Evolutionary conservation across 2,888 invertebrate genomes (phyloP).

Genomic region (Drepanosiphum platanoidis): DNA sequence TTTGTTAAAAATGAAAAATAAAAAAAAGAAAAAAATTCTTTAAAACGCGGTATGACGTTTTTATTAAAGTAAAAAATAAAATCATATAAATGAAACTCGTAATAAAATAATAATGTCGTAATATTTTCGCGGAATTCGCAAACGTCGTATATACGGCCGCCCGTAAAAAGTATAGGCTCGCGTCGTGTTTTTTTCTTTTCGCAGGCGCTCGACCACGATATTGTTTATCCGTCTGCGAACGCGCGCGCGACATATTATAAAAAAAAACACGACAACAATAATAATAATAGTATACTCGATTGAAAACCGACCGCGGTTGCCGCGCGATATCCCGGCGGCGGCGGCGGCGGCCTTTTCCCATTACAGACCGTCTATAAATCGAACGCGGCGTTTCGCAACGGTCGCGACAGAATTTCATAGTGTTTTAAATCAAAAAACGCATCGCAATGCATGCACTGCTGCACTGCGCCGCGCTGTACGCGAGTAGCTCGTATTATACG

Average conservation of each 20-base stretch:
- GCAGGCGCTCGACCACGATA: neutral
- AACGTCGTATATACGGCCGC: no score
- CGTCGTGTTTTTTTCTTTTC: neutral
- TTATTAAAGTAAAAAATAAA: neutral
- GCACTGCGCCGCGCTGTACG: conserved; percentile 16
- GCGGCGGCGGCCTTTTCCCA: neutral
- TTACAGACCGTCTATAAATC: neutral
- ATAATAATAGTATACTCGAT: neutral
- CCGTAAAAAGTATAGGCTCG: no score
- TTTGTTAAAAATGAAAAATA: no score
- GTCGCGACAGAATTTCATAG: conserved; percentile 15
- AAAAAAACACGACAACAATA: no score
- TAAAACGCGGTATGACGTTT: neutral
- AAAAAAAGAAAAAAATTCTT: neutral
- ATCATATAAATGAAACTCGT: neutral
- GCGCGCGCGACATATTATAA: neutral
- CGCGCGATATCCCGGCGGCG: no score
- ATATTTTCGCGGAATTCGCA: neutral
- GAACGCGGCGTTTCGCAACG: conserved; percentile 10
- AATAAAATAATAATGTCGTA: neutral
- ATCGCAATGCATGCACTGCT: conserved; percentile 49
- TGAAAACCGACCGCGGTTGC: neutral
- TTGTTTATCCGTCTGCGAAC: neutral
- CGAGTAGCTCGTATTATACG: neutral
- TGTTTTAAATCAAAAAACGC: conserved; percentile 37